A percentile compares a stretch with the other conserved stretches of the same genome.
These are phyloP conservation scores for Leptopilina myrica DNA, from an alignment of 2,888 invertebrate genomes.

Conservation along the genomic window DNA sequence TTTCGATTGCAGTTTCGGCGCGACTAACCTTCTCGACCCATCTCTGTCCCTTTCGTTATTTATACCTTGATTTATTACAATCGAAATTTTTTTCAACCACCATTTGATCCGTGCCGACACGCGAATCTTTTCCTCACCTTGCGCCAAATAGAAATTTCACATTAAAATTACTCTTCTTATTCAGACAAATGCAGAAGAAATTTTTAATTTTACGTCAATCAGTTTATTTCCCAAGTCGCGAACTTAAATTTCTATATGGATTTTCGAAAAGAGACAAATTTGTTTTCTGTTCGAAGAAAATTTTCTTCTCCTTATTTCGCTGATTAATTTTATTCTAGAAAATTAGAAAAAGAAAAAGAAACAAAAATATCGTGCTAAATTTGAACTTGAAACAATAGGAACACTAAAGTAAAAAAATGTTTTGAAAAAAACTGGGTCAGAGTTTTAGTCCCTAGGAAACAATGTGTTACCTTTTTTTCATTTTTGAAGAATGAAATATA, in stretches of 20 bases:
- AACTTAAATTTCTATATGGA: no score
- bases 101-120: slow-evolving; percentile 70
- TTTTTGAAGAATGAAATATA: not conserved
- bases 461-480: not conserved
- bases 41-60: slow-evolving; percentile 74
- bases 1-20: slow-evolving; percentile 67
- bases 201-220: not conserved
- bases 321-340: no score
- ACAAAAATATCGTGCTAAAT: no score
- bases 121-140: slow-evolving; percentile 50
- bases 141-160: slow-evolving; percentile 34
- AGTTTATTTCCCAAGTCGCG: no score
- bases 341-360: no score
- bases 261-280: no score
- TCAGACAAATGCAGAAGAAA: not conserved
- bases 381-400: no score
- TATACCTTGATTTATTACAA: slow-evolving; percentile 76
- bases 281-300: no score
- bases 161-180: not conserved
- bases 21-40: slow-evolving; percentile 61
- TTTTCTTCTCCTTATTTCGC: no score
- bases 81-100: slow-evolving; percentile 69
- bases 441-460: not conserved
- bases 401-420: no score
- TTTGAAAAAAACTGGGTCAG: no score